Percentiles rank a stretch among this genome's conserved stretches.
Conservation (phyloP, 2,888 invertebrate species). For the Sminthurides aquaticus region DNA sequence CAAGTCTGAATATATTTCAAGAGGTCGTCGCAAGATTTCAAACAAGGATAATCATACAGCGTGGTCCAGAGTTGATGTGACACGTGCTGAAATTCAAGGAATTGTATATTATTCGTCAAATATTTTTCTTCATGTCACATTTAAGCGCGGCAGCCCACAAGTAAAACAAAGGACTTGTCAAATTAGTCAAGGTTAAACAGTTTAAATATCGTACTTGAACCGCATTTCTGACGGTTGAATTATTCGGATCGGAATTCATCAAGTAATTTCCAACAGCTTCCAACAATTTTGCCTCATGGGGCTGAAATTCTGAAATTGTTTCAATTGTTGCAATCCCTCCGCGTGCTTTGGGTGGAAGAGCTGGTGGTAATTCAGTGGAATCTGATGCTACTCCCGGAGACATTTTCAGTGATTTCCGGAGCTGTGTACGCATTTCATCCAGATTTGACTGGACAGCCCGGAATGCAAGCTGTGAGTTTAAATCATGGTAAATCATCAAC, state of each 20-base stretch:
- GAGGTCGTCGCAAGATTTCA: conserved; percentile 69
- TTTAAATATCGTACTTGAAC: conserved; percentile 51
- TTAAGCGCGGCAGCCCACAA: too few relatives aligned
- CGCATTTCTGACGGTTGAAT: conserved; percentile 37
- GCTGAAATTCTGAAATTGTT: conserved; percentile 45
- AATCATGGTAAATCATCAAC: not conserved
- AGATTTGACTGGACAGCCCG: conserved; percentile 53
- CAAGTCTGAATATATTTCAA: conserved; percentile 72
- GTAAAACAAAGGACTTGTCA: too few relatives aligned
- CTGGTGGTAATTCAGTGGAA: conserved; percentile 1
- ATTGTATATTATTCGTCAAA: not conserved
- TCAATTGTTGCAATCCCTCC: conserved; percentile 53
- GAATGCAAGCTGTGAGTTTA: conserved; percentile 58
- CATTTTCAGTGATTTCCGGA: conserved; percentile 58
- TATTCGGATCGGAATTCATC: conserved; percentile 51
- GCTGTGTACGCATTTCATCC: conserved; percentile 64
- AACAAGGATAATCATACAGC: conserved; percentile 84
- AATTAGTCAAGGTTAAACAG: not conserved
- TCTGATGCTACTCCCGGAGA: conserved; percentile 27
- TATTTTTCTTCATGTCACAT: not conserved
- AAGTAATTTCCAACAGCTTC: conserved; percentile 57
- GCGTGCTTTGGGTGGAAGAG: not conserved
- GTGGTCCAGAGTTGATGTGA: conserved; percentile 72
- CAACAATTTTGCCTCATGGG: conserved; percentile 38
- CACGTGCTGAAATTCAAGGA: conserved; percentile 51